Conservation (phyloP, 2,797 vertebrate species). For the Coendou prehensilis region DNA sequence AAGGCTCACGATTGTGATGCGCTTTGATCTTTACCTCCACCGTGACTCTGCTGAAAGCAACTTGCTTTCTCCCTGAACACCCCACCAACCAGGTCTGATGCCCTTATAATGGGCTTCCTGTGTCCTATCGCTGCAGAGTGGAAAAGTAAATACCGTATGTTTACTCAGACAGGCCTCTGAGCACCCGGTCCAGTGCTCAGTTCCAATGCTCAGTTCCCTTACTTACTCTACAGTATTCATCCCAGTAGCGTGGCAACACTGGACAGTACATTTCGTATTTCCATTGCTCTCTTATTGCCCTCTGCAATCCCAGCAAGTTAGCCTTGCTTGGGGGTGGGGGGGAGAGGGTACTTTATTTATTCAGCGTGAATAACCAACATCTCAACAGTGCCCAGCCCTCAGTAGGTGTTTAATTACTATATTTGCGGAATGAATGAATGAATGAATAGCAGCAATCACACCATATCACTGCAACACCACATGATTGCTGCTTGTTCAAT, state of each 20-base stretch:
- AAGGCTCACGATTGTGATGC: not conserved
- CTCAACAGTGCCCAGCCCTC: not conserved
- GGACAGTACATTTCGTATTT: not conserved
- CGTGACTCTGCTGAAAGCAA: not conserved
- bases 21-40: not conserved
- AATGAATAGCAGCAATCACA: not conserved
- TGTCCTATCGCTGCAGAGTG: not conserved
- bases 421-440: not conserved
- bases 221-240: accelerated
- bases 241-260: not conserved
- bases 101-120: not conserved
- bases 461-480: not conserved
- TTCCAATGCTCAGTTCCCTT: too few relatives aligned
- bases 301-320: not conserved
- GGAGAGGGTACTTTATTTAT: not conserved
- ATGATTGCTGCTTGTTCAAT: accelerated
- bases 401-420: not conserved
- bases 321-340: not conserved
- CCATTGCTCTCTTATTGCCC: not conserved
- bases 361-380: not conserved
- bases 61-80: not conserved
- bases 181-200: too few relatives aligned
- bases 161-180: not conserved
- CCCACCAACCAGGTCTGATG: not conserved
- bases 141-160: not conserved